Percentiles rank a stretch among this genome's conserved stretches.
These are phyloP conservation scores for Sphenodon punctatus DNA, from an alignment of 2,797 vertebrate genomes.

Conservation along the genomic window DNA sequence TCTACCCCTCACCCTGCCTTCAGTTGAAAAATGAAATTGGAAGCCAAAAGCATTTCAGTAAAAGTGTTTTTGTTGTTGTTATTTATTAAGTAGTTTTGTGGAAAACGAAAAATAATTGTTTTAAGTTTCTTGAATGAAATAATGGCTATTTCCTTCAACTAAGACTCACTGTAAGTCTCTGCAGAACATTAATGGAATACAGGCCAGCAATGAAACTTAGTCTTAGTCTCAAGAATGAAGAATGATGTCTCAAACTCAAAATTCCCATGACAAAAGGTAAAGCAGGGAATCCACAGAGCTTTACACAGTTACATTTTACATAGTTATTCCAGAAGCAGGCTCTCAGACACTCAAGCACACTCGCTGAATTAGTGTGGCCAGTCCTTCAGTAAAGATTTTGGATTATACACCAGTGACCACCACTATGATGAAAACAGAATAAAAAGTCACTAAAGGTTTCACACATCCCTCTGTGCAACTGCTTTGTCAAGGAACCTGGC, in stretches of 20 bases:
- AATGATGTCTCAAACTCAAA: neutral
- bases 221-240: neutral
- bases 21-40: too few relatives aligned
- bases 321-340: accelerated
- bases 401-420: neutral
- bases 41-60: too few relatives aligned
- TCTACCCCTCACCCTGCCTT: too few relatives aligned
- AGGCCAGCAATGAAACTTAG: neutral
- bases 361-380: neutral
- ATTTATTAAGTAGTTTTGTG: too few relatives aligned
- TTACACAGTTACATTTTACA: accelerated
- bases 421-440: neutral
- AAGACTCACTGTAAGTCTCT: too few relatives aligned
- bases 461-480: neutral
- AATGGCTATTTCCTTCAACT: too few relatives aligned
- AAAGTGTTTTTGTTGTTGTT: too few relatives aligned
- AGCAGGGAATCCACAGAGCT: too few relatives aligned
- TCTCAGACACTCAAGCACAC: neutral
- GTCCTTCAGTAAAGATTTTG: neutral
- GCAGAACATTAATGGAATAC: neutral
- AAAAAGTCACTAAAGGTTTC: neutral
- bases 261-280: accelerated
- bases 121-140: too few relatives aligned
- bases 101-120: too few relatives aligned
- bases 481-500: neutral